Conservation (phyloP, 2,113 vertebrate species). For the Bagarius yarrelli region DNA sequence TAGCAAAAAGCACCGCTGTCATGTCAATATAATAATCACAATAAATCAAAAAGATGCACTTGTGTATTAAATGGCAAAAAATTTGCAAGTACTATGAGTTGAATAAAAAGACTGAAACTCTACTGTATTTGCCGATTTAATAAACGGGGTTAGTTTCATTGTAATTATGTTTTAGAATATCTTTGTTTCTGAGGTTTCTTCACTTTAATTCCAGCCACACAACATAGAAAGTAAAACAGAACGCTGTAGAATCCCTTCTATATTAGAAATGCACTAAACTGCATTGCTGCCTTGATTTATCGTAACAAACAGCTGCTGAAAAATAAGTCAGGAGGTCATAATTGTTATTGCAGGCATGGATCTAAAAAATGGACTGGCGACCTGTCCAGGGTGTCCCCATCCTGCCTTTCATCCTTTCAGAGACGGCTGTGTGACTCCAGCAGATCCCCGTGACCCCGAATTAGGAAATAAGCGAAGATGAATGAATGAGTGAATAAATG, state of each 20-base stretch:
- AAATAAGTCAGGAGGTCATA: not conserved
- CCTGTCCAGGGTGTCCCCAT: too few relatives aligned
- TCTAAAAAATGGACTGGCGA: not conserved
- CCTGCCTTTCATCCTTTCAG: too few relatives aligned
- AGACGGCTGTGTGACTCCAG: not conserved
- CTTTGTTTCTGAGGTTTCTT: constrained; percentile 5
- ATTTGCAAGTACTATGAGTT: not conserved
- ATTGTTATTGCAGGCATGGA: not conserved
- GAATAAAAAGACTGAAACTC: not conserved
- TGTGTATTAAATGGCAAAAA: not conserved
- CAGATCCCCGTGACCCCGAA: not conserved
- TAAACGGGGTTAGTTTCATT: not conserved
- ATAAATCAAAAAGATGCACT: not conserved
- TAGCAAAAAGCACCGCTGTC: not conserved
- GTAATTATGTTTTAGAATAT: not conserved
- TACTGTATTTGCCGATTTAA: constrained; percentile 24
- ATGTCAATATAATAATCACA: not conserved
- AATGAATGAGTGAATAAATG: not conserved
- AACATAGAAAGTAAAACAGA: not conserved
- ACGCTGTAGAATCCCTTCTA: not conserved
- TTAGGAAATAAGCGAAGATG: not conserved
- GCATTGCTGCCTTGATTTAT: not conserved
- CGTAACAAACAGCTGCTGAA: not conserved
- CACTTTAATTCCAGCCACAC: not conserved
- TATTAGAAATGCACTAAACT: not conserved